phyloP scores from a whole-genome alignment of 1,140 invertebrate species.

The Tenebrio molitor region DNA sequence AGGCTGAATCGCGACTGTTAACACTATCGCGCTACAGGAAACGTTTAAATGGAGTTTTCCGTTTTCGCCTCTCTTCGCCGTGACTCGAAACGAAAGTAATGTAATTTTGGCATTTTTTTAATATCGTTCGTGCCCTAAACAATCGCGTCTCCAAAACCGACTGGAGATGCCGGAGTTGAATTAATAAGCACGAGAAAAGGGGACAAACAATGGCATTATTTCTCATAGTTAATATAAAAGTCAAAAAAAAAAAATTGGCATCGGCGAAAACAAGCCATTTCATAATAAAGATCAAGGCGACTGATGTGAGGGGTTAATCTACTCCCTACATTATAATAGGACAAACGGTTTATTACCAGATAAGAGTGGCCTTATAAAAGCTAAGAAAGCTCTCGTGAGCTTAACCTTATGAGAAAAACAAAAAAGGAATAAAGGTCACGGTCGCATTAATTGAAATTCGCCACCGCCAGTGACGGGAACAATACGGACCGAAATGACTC shows the following conservation, averaged over 20 bases:
- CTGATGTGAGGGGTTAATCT: constrained; percentile 33
- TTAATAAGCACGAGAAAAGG: not conserved
- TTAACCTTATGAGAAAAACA: constrained; percentile 23
- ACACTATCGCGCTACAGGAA: constrained; percentile 12
- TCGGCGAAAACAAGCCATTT: constrained; percentile 25
- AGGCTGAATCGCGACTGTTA: constrained; percentile 6
- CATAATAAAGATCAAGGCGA: constrained; percentile 40
- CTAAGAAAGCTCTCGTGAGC: constrained; percentile 21
- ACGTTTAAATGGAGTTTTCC: constrained; percentile 18
- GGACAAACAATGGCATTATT: constrained; percentile 22
- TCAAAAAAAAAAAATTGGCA: constrained; percentile 21
- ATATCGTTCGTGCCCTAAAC: not conserved
- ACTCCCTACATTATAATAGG: constrained; percentile 36
- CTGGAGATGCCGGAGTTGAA: not conserved
- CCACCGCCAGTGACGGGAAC: not conserved
- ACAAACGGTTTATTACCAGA: constrained; percentile 35
- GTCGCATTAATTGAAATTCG: constrained; percentile 28
- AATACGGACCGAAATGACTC: too few species aligned
- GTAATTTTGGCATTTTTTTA: constrained; percentile 5
- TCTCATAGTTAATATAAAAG: constrained; percentile 8
- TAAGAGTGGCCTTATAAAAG: constrained; percentile 27
- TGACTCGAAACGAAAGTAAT: constrained; percentile 5
- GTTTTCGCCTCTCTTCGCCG: not conserved
- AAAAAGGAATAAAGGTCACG: constrained; percentile 23
- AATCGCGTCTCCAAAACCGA: not conserved